Evolutionary conservation across 2,888 invertebrate genomes (phyloP), one percentile per base, ranked within the genome.

Genomic region (Polia nebulosa): DNA sequence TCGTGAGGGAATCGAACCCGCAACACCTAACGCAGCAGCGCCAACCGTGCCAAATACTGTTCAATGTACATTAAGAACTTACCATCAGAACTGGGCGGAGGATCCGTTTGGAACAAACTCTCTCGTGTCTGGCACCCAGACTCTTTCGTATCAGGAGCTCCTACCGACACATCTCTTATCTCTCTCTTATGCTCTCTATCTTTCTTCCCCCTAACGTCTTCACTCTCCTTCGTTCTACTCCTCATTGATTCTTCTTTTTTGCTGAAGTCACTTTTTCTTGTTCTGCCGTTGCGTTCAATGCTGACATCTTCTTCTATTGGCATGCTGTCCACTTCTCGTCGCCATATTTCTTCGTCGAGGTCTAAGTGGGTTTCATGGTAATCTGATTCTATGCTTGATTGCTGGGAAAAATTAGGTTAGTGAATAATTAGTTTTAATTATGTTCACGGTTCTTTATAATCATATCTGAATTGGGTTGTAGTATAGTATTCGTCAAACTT

Each of bases 91-190:
- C 95, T 94, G 0, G 91, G 89, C 0, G 94, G 90, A 2, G 93
- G 88, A 55, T 94, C 95, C 0, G 91, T 84, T 61, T 95, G 94
- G 87, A 98, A 97, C 39, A 98, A 92, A 85, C 98, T 98, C 89
- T 98, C 98, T 81, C 98, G 96, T 0, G 98, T 98, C 90, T 98
- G 98, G 89, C 98, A 98, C 0, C 94, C 91, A 1, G 94, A 94
- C 70, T 95, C 95, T 74, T 95, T 95, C 0, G 95, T 95, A 78
- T 95, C 95, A 8, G 95, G 95, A 0, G 92, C 94, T 0, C 95
- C 94, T 15, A 95, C 95, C 0, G 95, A 95, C 8, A 87, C 95
- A 74, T 95, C 95, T 84, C 93, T 89, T 59, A 91, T 95, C 76
- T 94, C 92, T 3, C 71, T 75, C 41, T 71, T 72, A 1, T 53